phyloP scores from a whole-genome alignment of 2,113 vertebrate species.

The Petaurus breviceps region DNA sequence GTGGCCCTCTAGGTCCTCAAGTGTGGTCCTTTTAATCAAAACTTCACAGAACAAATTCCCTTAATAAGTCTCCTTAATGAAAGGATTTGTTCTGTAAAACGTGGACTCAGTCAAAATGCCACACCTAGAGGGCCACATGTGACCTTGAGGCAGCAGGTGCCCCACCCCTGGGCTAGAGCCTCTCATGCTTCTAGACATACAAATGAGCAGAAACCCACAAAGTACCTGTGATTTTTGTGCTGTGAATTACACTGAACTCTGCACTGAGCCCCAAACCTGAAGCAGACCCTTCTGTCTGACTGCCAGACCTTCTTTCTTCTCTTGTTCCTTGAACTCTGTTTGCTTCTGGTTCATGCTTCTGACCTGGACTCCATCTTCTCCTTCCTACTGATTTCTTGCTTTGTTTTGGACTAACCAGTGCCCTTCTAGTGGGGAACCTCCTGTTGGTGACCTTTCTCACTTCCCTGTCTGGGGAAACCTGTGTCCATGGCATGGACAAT shows the following conservation, averaged over 20 bases:
- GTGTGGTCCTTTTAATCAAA: too few relatives aligned
- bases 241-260: neutral
- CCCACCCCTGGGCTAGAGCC: neutral
- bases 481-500: neutral
- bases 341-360: neutral
- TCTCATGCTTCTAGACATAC: neutral
- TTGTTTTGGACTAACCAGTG: neutral
- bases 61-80: too few relatives aligned
- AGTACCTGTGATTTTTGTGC: too few relatives aligned
- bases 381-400: neutral
- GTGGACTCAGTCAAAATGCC: too few relatives aligned
- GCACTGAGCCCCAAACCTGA: neutral
- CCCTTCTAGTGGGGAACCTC: neutral
- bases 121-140: too few relatives aligned
- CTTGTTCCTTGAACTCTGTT: neutral
- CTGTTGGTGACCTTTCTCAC: neutral
- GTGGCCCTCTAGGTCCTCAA: too few relatives aligned
- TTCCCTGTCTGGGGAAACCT: neutral
- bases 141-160: too few relatives aligned
- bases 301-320: neutral
- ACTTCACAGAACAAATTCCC: too few relatives aligned
- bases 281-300: neutral
- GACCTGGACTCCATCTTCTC: neutral
- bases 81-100: too few relatives aligned
- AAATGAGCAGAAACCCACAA: neutral